A percentile compares a stretch with the other conserved stretches of the same genome.
Evolutionary conservation across 2,797 vertebrate genomes (phyloP).

Genomic region (Pitangus sulphuratus): DNA sequence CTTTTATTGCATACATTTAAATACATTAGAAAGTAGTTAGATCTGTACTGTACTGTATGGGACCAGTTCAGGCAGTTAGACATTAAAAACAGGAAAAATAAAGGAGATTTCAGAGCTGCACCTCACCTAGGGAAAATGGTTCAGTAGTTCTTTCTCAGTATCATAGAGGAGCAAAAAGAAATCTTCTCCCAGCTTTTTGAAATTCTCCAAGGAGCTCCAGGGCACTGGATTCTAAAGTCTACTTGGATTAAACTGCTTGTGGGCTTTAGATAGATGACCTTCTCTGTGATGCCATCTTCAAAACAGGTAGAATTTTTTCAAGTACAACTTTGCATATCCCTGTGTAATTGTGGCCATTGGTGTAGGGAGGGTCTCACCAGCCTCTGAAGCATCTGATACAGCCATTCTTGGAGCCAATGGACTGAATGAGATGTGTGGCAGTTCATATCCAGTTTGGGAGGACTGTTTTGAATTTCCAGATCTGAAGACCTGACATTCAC

Average conservation of each 20-base stretch:
- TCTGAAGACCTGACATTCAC: not conserved
- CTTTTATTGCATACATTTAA: constrained; percentile 75
- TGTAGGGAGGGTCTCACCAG: not conserved
- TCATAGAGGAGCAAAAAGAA: not conserved
- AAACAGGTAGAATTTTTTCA: not conserved
- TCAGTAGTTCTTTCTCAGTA: not conserved
- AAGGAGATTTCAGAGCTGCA: constrained; percentile 36
- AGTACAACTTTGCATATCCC: not conserved
- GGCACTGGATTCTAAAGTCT: not conserved
- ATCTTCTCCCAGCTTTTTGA: not conserved
- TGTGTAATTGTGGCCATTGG: accelerated
- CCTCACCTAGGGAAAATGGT: not conserved
- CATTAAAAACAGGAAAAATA: constrained; percentile 1
- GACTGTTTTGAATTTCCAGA: not conserved
- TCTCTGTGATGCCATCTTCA: not conserved
- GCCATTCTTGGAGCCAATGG: not conserved
- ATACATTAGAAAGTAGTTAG: constrained; percentile 74
- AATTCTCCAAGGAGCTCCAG: not conserved
- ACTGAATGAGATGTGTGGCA: not conserved
- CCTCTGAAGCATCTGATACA: not conserved
- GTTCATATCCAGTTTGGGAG: not conserved
- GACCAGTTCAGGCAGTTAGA: constrained; percentile 61
- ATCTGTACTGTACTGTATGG: constrained; percentile 15
- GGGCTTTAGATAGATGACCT: not conserved
- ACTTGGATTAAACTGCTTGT: not conserved